Percentiles rank a stretch among this genome's conserved stretches.
Conservation (phyloP, 2,797 vertebrate species). For the Lithobates pipiens region DNA sequence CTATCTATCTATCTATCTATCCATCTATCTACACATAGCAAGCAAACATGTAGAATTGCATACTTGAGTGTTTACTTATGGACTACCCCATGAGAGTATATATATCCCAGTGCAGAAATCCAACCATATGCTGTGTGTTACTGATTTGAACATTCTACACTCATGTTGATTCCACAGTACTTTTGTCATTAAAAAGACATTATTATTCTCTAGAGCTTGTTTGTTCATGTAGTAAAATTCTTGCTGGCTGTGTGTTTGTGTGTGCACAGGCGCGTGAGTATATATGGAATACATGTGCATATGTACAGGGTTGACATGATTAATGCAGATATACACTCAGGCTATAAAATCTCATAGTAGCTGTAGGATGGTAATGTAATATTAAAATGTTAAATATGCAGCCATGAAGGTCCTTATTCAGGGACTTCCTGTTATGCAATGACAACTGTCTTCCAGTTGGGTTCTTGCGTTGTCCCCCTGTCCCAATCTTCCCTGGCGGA, state of each 20-base stretch:
- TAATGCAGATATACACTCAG: neutral
- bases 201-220: neutral
- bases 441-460: no score
- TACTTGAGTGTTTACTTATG: neutral
- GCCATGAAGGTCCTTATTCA: neutral
- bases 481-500: no score
- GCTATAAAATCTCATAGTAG: neutral
- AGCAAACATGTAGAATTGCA: neutral
- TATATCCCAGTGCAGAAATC: neutral
- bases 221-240: neutral
- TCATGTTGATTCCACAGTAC: neutral
- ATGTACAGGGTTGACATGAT: neutral
- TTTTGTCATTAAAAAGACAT: neutral
- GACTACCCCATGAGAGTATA: neutral
- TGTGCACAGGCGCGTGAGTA: neutral
- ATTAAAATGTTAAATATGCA: neutral
- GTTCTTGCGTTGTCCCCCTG: no score
- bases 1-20: conserved; percentile 28
- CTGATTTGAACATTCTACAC: neutral
- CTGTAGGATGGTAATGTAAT: neutral
- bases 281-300: neutral
- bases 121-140: neutral
- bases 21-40: conserved; percentile 17
- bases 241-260: neutral
- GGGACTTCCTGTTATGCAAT: neutral